Evolutionary conservation across 2,797 vertebrate species (phyloP), one percentile per base, ranked within the genome.

Genomic region (Triplophysa bombifrons): DNA sequence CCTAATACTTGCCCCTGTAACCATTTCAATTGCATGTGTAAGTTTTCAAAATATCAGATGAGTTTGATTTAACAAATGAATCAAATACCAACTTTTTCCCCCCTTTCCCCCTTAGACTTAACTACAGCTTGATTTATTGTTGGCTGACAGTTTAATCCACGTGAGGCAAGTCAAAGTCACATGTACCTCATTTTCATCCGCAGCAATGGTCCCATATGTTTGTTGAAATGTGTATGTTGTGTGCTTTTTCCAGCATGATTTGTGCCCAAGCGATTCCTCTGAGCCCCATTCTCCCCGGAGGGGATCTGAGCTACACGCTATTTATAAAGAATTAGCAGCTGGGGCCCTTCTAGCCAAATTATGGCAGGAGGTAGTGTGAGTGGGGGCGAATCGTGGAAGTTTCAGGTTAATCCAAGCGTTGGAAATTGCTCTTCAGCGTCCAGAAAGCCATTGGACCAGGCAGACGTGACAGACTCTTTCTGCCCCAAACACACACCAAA

Each of bases 301-400:
- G 89, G 72, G 74, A 74, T 69, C 70, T 20, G 58, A 90, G 90
- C 91, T 89, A 91, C 90, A 90, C 86, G 86, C 93, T 94, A 93
- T 94, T 94, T 94, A 92, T 94, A 93, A 91, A 92, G 91, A 91
- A 88, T 81, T 87, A 94, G 93, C 94, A 94, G 93, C 93, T 94
- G 94, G 92, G 93, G 89, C 91, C 92, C 92, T 92, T 91, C 88
- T 85, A 94, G 92, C 91, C 86, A 91, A 90, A 92, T 90, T 85
- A 89, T 84, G 73, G 74, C 60, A 72, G 55, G 55, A 63, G 58
- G 85, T 87, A 87, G 74, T 72, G 78, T 44, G 53, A 58, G 61
- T 83, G 89, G 88, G 85, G 89, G 85, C 89, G 90, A 88, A 91
- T 91, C 88, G 85, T 90, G 85, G 85, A 93, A 91, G 92, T 90